Conservation (phyloP, 2,113 vertebrate species). For the Ammodytes marinus region DNA sequence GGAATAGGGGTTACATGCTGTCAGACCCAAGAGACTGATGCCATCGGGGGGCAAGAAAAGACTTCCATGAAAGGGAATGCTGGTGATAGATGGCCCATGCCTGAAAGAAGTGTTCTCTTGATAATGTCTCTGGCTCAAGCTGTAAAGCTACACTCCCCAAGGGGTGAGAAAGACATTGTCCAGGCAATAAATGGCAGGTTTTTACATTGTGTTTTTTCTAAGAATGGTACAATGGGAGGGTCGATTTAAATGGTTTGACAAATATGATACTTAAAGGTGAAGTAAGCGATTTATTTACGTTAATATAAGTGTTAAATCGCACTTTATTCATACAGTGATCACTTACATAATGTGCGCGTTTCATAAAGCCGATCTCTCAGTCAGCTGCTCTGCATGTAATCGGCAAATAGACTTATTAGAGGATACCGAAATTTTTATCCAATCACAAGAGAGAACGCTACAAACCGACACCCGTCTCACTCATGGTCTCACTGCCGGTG, state of each 20-base stretch:
- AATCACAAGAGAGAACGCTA: no score
- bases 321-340: not conserved
- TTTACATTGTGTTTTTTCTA: slow-evolving; percentile 7
- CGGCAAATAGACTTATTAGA: no score
- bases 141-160: not conserved
- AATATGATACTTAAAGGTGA: not conserved
- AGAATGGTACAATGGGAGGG: not conserved
- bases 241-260: not conserved
- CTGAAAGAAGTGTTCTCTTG: slow-evolving; percentile 1
- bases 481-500: no score
- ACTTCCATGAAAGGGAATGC: slow-evolving; percentile 12
- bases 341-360: no score
- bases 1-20: not conserved
- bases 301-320: no score
- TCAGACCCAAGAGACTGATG: slow-evolving; percentile 2
- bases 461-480: no score
- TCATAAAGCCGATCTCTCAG: no score
- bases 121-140: slow-evolving; percentile 24
- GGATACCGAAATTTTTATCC: no score
- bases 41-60: slow-evolving; percentile 4
- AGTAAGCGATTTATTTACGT: no score
- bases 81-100: slow-evolving; percentile 12
- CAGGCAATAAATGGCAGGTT: no score
- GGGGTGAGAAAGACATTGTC: no score
- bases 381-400: no score